Evolutionary conservation across 2,888 invertebrate genomes (phyloP).

Genomic region (Harpalus rufipes): DNA sequence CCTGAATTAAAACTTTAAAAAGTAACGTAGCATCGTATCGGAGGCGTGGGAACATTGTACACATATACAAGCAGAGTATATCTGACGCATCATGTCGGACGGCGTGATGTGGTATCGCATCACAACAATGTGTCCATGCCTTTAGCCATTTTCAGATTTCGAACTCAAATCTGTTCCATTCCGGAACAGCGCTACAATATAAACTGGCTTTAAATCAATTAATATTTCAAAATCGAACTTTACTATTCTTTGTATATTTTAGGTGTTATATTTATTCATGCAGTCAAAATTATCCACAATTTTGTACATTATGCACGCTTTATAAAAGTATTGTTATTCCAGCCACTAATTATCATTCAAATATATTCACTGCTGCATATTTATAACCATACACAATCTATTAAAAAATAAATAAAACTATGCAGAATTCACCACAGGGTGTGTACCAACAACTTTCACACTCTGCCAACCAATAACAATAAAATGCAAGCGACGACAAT

Average conservation of each 20-base stretch:
- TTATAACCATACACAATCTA: slow-evolving; percentile 14
- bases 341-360: slow-evolving; percentile 16
- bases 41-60: no score
- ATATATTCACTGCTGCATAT: slow-evolving; percentile 25
- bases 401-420: slow-evolving; percentile 32
- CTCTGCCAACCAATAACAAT: slow-evolving; percentile 42
- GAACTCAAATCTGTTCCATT: background rate
- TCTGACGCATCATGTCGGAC: no score
- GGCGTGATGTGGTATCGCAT: no score
- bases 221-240: background rate
- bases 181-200: background rate
- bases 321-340: slow-evolving; percentile 7
- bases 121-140: no score
- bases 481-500: slow-evolving; percentile 24
- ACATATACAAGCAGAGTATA: no score
- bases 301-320: background rate
- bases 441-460: slow-evolving; percentile 44
- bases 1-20: no score
- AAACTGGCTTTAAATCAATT: background rate
- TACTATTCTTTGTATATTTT: background rate
- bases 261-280: background rate
- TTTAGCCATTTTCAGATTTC: no score
- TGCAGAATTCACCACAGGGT: slow-evolving; percentile 17
- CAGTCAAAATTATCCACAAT: background rate
- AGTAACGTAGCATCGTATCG: no score